phyloP scores from a whole-genome alignment of 1,140 invertebrate species.

The Papilio xuthus region DNA sequence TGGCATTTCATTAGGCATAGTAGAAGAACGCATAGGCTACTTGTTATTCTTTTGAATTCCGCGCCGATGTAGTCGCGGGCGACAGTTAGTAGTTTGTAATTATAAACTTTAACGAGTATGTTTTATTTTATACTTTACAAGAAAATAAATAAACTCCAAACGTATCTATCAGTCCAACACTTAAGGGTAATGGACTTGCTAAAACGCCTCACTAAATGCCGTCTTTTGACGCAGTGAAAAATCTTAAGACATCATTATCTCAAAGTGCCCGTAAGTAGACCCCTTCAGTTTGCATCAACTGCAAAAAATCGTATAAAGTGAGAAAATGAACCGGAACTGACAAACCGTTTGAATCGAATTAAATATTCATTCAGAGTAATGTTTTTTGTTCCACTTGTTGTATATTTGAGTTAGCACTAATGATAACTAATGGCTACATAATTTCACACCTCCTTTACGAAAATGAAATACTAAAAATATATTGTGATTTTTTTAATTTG shows the following conservation, averaged over 20 bases:
- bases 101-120: too few species aligned
- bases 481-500: too few species aligned
- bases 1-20: too few species aligned
- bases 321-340: neutral
- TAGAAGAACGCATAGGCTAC: too few species aligned
- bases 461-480: neutral
- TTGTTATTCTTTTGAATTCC: too few species aligned
- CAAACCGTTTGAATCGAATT: conserved; percentile 4
- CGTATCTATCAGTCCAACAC: neutral
- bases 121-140: too few species aligned
- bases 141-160: too few species aligned
- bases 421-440: neutral
- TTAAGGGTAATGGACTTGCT: conserved; percentile 4
- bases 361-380: neutral
- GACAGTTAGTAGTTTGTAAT: too few species aligned
- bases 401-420: neutral
- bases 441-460: neutral
- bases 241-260: conserved; percentile 16
- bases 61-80: too few species aligned
- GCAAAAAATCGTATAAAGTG: conserved; percentile 25
- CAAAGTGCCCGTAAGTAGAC: conserved; percentile 20
- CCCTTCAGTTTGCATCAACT: conserved; percentile 23
- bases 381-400: neutral
- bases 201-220: neutral
- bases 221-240: conserved; percentile 15